A percentile compares a stretch with the other conserved stretches of the same genome.
These are phyloP conservation scores for Prietella phreatophila DNA, from an alignment of 2,113 vertebrate species.

Conservation along the genomic window DNA sequence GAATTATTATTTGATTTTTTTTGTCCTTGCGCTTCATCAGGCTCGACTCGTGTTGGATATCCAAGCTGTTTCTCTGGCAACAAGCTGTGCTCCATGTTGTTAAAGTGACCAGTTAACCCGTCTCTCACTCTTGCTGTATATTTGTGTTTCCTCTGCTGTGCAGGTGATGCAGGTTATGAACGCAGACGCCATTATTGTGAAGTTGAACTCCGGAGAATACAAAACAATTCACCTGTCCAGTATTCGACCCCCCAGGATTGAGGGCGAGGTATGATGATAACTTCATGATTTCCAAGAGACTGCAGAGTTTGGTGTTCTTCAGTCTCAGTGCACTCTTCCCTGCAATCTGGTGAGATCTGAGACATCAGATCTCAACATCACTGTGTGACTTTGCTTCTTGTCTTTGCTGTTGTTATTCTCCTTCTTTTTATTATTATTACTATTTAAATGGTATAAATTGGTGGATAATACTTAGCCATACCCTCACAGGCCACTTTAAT, in stretches of 20 bases:
- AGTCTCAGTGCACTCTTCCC: neutral
- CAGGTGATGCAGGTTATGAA: constrained; percentile 97
- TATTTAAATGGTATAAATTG: neutral
- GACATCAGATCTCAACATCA: neutral
- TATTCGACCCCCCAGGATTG: constrained; percentile 89
- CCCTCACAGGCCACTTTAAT: neutral
- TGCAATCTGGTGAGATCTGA: neutral
- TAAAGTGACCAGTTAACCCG: constrained; percentile 28
- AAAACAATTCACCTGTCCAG: constrained; percentile 96
- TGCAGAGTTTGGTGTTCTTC: constrained; percentile 1
- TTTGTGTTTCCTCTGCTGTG: neutral
- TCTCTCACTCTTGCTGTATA: neutral
- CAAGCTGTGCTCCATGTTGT: constrained; percentile 20
- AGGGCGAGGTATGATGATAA: constrained; percentile 78
- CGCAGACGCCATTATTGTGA: constrained; percentile 91
- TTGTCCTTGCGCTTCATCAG: constrained; percentile 39
- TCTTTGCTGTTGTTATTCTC: neutral
- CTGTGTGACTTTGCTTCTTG: too few relatives aligned
- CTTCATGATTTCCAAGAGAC: constrained; percentile 37
- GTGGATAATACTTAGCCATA: neutral
- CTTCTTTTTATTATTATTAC: neutral
- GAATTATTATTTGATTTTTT: constrained; percentile 33
- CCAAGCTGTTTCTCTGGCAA: constrained; percentile 44
- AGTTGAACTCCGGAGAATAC: constrained; percentile 89
- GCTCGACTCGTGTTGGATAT: constrained; percentile 3